Conservation (phyloP, 1,140 invertebrate genomes). For the Eriocheir sinensis region DNA sequence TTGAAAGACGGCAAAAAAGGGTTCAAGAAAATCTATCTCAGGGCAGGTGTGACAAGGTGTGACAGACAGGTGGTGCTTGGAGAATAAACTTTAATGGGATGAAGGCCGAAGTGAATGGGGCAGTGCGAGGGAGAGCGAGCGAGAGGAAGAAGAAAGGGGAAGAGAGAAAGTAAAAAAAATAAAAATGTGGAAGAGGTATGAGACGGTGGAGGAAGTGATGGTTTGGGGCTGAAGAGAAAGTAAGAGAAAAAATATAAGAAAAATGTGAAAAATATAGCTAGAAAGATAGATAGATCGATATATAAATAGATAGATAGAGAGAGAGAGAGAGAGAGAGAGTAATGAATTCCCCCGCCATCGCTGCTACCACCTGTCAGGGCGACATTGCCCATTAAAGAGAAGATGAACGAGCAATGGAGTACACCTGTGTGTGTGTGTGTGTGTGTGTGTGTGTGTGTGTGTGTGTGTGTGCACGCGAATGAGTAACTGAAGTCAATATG, state of each 20-base stretch:
- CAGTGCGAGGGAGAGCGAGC: too few relatives aligned
- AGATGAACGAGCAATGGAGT: background rate
- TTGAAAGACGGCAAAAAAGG: background rate
- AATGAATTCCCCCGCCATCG: background rate
- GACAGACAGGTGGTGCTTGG: too few relatives aligned
- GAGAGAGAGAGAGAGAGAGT: background rate
- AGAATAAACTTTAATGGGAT: too few relatives aligned
- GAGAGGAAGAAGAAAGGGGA: too few relatives aligned
- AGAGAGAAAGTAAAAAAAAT: background rate
- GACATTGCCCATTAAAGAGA: background rate
- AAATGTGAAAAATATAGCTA: conserved; percentile 29
- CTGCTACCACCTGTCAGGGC: background rate
- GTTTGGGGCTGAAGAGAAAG: too few relatives aligned
- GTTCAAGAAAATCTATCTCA: background rate
- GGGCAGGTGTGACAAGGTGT: too few relatives aligned
- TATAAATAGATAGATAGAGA: conserved; percentile 28
- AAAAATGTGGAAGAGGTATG: background rate
- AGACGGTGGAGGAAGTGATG: background rate
- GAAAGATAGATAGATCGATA: conserved; percentile 34
- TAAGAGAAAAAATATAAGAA: too few relatives aligned
- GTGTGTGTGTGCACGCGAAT: conserved; percentile 39
- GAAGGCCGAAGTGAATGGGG: too few relatives aligned
- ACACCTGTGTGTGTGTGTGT: conserved; percentile 37
- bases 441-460: conserved; percentile 44
- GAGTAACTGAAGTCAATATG: background rate